Percentiles rank a stretch among this genome's conserved stretches.
Conservation (phyloP, 2,113 vertebrate genomes). For the Hippopotamus amphibius region DNA sequence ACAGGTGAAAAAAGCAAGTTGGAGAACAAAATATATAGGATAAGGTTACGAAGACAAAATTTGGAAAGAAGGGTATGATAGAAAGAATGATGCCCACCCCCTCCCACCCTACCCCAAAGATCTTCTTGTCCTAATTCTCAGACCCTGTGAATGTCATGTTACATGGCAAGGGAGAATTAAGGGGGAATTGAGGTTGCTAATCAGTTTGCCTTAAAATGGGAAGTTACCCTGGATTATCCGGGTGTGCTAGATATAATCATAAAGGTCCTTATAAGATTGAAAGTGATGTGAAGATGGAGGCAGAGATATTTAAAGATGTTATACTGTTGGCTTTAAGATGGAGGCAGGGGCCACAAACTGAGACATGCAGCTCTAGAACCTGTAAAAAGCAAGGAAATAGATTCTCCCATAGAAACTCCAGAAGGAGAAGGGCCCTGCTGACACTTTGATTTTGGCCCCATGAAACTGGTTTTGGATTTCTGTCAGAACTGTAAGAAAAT, state of each 20-base stretch:
- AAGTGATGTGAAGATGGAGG: background rate
- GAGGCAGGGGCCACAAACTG: background rate
- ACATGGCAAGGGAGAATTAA: background rate
- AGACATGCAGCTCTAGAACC: background rate
- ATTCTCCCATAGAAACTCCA: background rate
- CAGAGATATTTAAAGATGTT: background rate
- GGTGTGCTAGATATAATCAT: background rate
- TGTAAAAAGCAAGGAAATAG: background rate
- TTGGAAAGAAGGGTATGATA: background rate
- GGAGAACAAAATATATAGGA: background rate
- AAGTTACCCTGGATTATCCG: background rate
- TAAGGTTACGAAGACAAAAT: slow-evolving; percentile 30
- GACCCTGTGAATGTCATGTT: slow-evolving; percentile 22
- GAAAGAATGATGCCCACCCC: background rate
- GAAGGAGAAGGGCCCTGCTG: background rate
- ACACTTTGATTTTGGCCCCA: background rate
- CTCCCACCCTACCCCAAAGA: background rate
- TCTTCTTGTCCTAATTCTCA: background rate
- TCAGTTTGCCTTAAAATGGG: background rate
- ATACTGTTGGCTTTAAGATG: background rate
- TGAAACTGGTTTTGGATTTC: background rate
- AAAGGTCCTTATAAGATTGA: background rate
- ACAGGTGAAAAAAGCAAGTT: background rate
- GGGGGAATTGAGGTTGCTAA: background rate
- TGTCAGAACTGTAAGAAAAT: background rate